Base-by-base conservation (phyloP, 2,888 invertebrate species). In the Pterostichus madidus region DNA sequence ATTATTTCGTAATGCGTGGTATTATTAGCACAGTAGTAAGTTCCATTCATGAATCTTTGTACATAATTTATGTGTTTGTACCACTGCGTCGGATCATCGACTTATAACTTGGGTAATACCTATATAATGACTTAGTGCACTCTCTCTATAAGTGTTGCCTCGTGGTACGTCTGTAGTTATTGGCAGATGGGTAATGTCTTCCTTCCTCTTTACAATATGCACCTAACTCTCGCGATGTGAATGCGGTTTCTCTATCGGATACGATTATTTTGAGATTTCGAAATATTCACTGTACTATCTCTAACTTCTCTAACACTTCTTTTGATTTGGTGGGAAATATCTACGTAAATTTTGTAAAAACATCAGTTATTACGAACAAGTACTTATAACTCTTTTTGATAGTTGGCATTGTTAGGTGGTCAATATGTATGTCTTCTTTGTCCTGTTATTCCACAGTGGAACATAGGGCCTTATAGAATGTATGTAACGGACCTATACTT, bases 371-470 rank as follows among this genome's bases (percentile, higher is more conserved):
- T 5, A 59, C 59, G 31, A 59, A 59, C 31, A 59, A 3, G 15
- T 59, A 31, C 15, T 59, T 59, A 24, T 59, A 59, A 11, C 11
- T 52, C 59, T 59, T 59, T 10, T 32, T 10, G 7, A 6, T 59
- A 2, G 59, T 24, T 24, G 59, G 24, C 24, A 59, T 39, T 0
- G 88, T 88, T 0, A 90, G 52, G 71, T 88, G 89, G 68, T 90
- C 89, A 5, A 87, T 61, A 49, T 89, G 88, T n/a, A n/a, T n/a
- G n/a, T n/a, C n/a, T n/a, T n/a, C n/a, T n/a, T n/a, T n/a, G n/a
- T n/a, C n/a, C n/a, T n/a, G n/a, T n/a, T n/a, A n/a, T n/a, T n/a
- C n/a, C n/a, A n/a, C n/a, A n/a, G n/a, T n/a, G n/a, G n/a, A n/a
- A n/a, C n/a, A n/a, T n/a, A n/a, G n/a, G n/a, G n/a, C n/a, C n/a